Base-by-base conservation (phyloP, 2,888 invertebrate species). In the Eupithecia exiguata region DNA sequence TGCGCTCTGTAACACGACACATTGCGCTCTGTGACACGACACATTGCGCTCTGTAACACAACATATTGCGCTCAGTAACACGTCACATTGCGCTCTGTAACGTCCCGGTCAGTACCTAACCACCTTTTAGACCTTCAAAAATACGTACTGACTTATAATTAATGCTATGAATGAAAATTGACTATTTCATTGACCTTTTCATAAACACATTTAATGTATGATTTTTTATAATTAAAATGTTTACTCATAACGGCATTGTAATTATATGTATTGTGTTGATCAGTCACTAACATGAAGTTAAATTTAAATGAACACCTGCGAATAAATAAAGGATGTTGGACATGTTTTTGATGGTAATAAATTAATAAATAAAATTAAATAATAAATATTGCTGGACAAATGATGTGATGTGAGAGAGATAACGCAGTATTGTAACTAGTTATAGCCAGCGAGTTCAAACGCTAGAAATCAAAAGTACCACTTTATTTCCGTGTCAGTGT, bases 111-210 rank as follows among this genome's bases (percentile, higher is more conserved):
- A 30, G 30, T 30, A 30, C 30, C 30, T 40, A 40, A 12, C 9
- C 10, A 46, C 16, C 16, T 16, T n/a, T 18, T 7, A n/a, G 49
- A 49, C 49, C 49, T 49, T n/a, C n/a, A 49, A n/a, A 49, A 7
- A 49, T 49, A 49, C 49, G 9, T 49, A n/a, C n/a, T 5, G 16
- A n/a, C 9, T n/a, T 9, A n/a, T 49, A n/a, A 49, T 49, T 49
- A n/a, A 49, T n/a, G n/a, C n/a, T 49, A 49, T 49, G 49, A 49
- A 49, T 49, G n/a, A 49, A 49, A 49, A 46, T 46, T 46, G 1
- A 18, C 18, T 18, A 18, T 46, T 46, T 18, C 46, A 46, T 70
- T 77, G 74, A 79, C 78, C 78, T 79, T 77, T 79, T 74, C 71
- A 74, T 78, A 43, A 16, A 14, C 6, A 43, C 43, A 21, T 38